Evolutionary conservation across 2,113 vertebrate species (phyloP), one percentile per base, ranked within the genome.

Genomic region (Oncorhynchus clarkii): DNA sequence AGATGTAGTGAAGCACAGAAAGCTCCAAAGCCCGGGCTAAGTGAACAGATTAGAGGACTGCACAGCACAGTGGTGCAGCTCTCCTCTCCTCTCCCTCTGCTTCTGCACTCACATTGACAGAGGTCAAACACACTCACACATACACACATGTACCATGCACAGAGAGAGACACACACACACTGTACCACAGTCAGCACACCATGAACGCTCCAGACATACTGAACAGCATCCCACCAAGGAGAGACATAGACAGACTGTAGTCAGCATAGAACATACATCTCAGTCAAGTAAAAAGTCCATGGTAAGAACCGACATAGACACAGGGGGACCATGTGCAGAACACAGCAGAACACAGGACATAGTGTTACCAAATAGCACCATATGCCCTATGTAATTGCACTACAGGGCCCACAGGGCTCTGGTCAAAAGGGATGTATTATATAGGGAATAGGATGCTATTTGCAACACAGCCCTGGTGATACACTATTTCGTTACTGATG

Each of bases 11-110:
- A 80, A 83, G 79, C 60, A 14, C 48, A 80, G 82, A 75, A 49
- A 85, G 80, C 70, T 66, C 73, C 78, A 86, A 88, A 88, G 79
- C 85, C 74, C 0, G 31, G 79, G 80, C 74, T 85, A 86, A 89
- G 82, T 84, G 83, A 80, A 62, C 73, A 87, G 87, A 88, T 90
- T 88, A 86, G 70, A 86, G 75, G 75, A 73, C 78, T 57, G 57
- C 79, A 82, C 14, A 54, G 51, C 39, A 45, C 71, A 74, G 67
- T 80, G 73, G 51, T 79, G 74, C 82, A 76, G 69, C 49, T 76
- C 82, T 45, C 39, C 34, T 34, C 34, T 34, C 34, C 34, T 45
- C 9, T 79, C 54, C 70, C 72, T 75, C 84, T 75, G 77, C 73
- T 75, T 77, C 73, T 80, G 64, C 76, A 83, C 70, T 83, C 59